These are phyloP conservation scores for Protomyctophum bolini DNA, from an alignment of 2,113 vertebrate genomes.

Conservation along the genomic window DNA sequence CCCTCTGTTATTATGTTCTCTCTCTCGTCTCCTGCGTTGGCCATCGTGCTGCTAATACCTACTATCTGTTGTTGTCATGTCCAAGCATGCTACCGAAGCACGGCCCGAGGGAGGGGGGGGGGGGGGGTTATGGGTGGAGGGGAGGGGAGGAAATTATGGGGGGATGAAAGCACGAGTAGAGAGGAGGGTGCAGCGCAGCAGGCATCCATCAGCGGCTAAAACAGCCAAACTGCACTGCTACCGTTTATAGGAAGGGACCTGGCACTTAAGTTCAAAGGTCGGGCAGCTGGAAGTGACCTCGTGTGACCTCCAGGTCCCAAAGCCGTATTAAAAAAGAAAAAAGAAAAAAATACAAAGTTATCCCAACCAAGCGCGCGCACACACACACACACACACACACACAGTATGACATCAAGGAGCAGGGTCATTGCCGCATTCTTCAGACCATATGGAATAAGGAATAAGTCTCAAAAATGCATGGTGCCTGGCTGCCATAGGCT, in stretches of 20 bases:
- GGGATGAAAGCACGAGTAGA: conserved; percentile 17
- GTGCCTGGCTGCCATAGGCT: too few relatives aligned
- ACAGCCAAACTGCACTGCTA: background rate
- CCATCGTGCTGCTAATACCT: conserved; percentile 4
- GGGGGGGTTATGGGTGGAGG: background rate
- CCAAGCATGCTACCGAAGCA: conserved; percentile 39
- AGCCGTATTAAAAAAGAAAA: too few relatives aligned
- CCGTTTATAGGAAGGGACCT: background rate
- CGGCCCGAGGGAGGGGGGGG: conserved; percentile 17
- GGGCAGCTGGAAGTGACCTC: background rate
- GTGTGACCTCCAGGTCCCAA: too few relatives aligned
- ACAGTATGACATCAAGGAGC: too few relatives aligned
- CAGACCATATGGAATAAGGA: too few relatives aligned
- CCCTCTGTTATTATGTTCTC: background rate
- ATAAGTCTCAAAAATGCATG: too few relatives aligned
- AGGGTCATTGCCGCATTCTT: too few relatives aligned
- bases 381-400: too few relatives aligned
- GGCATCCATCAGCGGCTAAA: conserved; percentile 3
- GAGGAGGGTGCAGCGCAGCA: background rate
- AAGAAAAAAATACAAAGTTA: too few relatives aligned
- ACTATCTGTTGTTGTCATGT: conserved; percentile 52
- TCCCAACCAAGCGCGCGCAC: too few relatives aligned
- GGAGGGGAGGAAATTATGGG: conserved; percentile 23
- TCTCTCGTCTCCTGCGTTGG: background rate
- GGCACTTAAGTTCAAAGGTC: background rate